Conservation (phyloP, 2,113 vertebrate species). For the Aepyceros melampus region DNA sequence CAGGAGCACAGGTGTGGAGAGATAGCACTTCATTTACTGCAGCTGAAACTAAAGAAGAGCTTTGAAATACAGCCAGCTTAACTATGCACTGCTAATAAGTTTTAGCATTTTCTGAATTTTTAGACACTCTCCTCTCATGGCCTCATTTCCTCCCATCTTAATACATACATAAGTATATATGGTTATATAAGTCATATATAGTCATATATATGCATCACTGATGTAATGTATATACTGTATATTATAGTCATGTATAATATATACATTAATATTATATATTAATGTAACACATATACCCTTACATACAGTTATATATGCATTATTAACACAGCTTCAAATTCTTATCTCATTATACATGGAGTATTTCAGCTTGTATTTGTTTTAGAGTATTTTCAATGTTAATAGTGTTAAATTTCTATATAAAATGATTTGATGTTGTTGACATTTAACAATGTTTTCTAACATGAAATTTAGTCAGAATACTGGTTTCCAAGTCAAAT, state of each 20-base stretch:
- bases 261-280: neutral
- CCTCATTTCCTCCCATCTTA: neutral
- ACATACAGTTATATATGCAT: neutral
- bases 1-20: neutral
- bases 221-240: neutral
- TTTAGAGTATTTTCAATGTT: neutral
- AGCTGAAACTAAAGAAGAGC: neutral
- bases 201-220: neutral
- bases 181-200: neutral
- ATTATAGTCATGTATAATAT: neutral
- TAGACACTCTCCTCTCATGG: neutral
- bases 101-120: neutral
- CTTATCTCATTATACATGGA: neutral
- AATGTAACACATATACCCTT: neutral
- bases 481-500: neutral
- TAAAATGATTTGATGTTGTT: neutral
- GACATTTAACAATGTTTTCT: neutral
- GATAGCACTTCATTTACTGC: accelerated
- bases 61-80: neutral
- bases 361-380: neutral
- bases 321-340: neutral
- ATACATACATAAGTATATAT: neutral
- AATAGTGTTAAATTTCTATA: neutral
- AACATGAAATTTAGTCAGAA: neutral
- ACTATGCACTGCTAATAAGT: neutral